Base-by-base conservation (phyloP, 2,888 invertebrate species). In the Mechanitis mazaeus region DNA sequence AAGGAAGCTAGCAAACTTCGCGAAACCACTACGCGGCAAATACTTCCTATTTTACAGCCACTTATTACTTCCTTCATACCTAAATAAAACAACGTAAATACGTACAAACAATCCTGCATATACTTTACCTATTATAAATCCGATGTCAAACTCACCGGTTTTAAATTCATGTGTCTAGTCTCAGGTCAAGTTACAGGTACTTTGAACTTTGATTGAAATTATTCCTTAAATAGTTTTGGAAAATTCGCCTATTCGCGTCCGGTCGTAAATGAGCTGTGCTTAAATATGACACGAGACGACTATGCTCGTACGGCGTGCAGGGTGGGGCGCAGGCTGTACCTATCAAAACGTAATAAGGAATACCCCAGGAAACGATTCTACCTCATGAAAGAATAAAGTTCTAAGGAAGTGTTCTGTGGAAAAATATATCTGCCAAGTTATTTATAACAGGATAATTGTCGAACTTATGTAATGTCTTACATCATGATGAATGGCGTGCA, bases 321-420 rank as follows among this genome's bases (percentile, higher is more conserved):
- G 77, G 81, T 80, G 82, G 84, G 84, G 81, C 78, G 78, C 68
- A 68, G 69, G 62, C 66, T 70, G 70, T 69, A 70, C 71, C 61
- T 62, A 59, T 60, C 56, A 58, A 64, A 64, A 70, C 72, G 71
- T 74, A 74, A 70, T 70, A 75, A 75, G 83, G 83, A 80, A 75
- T 76, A 78, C 70, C 84, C 78, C 83, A 87, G 85, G 86, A 88
- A 88, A 85, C 80, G 75, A 77, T 79, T 58, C 74, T 66, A 66
- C 75, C 79, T 79, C 79, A 74, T 78, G 79, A 85, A 84, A 85
- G 82, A 76, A 81, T 79, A 87, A 87, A 85, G 78, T 85, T 85
- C 85, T 87, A 84, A 83, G 77, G 31, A 59, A 61, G 54, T 53
- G 50, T 31, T 45, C n/a, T 20, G 47, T 4, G 4, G 46, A 54